Evolutionary conservation across 2,113 vertebrate genomes (phyloP).

Genomic region (Scophthalmus maximus): DNA sequence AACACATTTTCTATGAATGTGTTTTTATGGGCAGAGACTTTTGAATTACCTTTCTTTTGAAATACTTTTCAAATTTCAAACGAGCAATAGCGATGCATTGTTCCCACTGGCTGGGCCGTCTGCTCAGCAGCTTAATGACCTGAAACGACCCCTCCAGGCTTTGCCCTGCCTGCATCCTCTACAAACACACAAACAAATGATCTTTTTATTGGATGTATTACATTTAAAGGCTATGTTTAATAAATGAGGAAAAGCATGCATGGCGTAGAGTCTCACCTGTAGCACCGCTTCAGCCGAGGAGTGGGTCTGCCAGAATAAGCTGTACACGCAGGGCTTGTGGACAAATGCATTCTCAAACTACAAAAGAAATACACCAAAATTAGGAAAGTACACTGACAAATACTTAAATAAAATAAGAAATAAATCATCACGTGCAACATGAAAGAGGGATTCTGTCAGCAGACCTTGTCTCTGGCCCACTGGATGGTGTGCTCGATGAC

Average conservation of each 20-base stretch:
- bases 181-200: conserved; percentile 36
- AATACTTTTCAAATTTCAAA: conserved; percentile 98
- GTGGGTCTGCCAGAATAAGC: conserved; percentile 96
- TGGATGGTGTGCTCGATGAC: conserved; percentile 98
- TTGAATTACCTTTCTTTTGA: conserved; percentile 97
- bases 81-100: conserved; percentile 92
- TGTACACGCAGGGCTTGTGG: conserved; percentile 95
- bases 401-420: not conserved
- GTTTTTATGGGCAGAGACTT: not conserved
- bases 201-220: not conserved
- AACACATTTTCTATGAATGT: not conserved
- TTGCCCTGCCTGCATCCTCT: conserved; percentile 93
- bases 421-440: not conserved
- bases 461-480: conserved; percentile 98
- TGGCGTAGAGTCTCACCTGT: conserved; percentile 81
- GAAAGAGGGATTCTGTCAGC: not conserved
- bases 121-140: conserved; percentile 93
- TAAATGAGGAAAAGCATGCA: not conserved
- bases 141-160: conserved; percentile 96
- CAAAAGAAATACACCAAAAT: conserved; percentile 4
- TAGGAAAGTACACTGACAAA: not conserved
- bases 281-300: conserved; percentile 88
- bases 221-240: not conserved
- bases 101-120: conserved; percentile 90
- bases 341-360: conserved; percentile 97